These are phyloP conservation scores for Nestor notabilis DNA, from an alignment of 2,113 vertebrate genomes.

Conservation along the genomic window DNA sequence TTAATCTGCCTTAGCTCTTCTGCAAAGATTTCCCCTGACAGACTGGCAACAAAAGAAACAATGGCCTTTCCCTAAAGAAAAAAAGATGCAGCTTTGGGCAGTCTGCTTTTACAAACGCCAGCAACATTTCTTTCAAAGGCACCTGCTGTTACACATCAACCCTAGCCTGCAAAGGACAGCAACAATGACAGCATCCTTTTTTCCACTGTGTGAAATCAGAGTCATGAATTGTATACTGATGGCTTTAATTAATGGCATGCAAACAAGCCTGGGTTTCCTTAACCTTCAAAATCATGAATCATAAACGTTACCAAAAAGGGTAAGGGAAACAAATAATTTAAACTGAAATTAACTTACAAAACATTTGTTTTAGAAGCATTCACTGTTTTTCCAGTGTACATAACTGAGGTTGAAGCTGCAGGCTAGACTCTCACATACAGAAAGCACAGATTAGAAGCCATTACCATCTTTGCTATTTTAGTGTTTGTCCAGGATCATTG, in stretches of 20 bases:
- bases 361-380: background rate
- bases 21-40: constrained; percentile 41
- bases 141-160: constrained; percentile 60
- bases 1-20: constrained; percentile 50
- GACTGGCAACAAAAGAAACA: constrained; percentile 53
- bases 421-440: background rate
- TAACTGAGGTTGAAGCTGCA: background rate
- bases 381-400: background rate
- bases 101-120: constrained; percentile 35
- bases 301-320: background rate
- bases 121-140: constrained; percentile 57
- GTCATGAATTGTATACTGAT: constrained; percentile 5
- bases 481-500: background rate
- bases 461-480: background rate
- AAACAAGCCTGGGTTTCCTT: constrained; percentile 30
- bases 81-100: constrained; percentile 13
- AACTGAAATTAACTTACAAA: background rate
- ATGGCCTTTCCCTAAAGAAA: constrained; percentile 52
- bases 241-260: constrained; percentile 45
- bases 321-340: background rate
- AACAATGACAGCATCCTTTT: constrained; percentile 27
- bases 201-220: background rate
- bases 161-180: constrained; percentile 25
- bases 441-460: background rate
- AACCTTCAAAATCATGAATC: constrained; percentile 23